Evolutionary conservation across 2,888 invertebrate genomes (phyloP).

Genomic region (Fragum whitleyi): DNA sequence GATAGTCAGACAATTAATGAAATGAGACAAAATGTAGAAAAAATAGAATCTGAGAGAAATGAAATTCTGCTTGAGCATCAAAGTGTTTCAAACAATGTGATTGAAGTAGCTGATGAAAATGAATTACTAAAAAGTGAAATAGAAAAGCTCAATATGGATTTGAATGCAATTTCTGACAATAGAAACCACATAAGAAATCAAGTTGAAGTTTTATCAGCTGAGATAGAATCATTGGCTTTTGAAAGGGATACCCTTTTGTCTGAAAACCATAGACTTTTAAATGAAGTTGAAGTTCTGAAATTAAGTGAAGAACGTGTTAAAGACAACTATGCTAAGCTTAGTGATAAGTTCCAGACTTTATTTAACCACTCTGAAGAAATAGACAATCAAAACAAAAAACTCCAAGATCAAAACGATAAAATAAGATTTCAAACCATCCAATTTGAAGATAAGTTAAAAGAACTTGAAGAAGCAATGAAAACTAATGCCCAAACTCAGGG

Average conservation of each 20-base stretch:
- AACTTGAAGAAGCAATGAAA: constrained; percentile 42
- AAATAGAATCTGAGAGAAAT: constrained; percentile 29
- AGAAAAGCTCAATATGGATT: constrained; percentile 35
- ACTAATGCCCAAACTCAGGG: constrained; percentile 28
- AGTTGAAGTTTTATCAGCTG: constrained; percentile 59
- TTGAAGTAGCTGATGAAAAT: constrained; percentile 30
- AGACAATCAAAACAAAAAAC: constrained; percentile 14
- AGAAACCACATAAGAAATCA: constrained; percentile 59
- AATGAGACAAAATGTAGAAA: constrained; percentile 31
- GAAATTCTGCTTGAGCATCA: constrained; percentile 38
- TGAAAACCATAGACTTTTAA: constrained; percentile 23
- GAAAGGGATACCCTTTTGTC: constrained; percentile 26
- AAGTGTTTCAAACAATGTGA: constrained; percentile 41
- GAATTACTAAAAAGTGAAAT: constrained; percentile 48
- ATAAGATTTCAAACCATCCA: constrained; percentile 22
- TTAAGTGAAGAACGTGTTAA: neutral
- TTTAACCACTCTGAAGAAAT: constrained; percentile 30
- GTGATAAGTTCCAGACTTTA: constrained; percentile 4
- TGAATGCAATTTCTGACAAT: constrained; percentile 57
- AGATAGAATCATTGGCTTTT: constrained; percentile 41
- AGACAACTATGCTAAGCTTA: constrained; percentile 5
- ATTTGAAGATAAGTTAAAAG: constrained; percentile 43
- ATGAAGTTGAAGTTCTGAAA: constrained; percentile 18
- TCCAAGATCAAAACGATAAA: constrained; percentile 32
- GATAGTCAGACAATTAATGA: constrained; percentile 21